phyloP scores from a whole-genome alignment of 2,888 invertebrate genomes.

The Pogonocherus hispidulus region DNA sequence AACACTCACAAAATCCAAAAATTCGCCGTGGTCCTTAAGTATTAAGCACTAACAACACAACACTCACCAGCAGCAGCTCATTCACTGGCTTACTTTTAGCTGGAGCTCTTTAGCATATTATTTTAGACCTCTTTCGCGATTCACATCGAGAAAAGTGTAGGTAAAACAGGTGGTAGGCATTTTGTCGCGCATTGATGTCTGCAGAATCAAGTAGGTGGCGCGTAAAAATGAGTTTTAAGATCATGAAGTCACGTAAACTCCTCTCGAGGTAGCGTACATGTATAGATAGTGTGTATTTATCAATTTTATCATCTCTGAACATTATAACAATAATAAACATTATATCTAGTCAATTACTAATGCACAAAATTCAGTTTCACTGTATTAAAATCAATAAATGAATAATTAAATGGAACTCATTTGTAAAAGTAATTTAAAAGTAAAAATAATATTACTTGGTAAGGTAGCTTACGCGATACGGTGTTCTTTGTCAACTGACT shows the following conservation, averaged over 20 bases:
- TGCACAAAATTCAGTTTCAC: no score
- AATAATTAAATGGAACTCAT: no score
- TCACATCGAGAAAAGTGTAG: slow-evolving; percentile 42
- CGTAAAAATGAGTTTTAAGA: background rate
- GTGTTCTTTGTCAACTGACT: no score
- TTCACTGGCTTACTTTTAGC: slow-evolving; percentile 57
- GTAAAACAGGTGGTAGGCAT: slow-evolving; percentile 52
- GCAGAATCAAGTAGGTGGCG: slow-evolving; percentile 23
- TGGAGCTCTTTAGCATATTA: slow-evolving; percentile 47
- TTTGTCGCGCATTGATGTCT: slow-evolving; percentile 23
- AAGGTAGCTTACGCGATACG: no score
- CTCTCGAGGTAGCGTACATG: background rate
- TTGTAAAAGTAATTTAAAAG: no score
- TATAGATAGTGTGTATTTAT: no score
- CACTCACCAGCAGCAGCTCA: slow-evolving; percentile 46
- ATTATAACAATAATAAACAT: no score
- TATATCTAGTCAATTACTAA: no score
- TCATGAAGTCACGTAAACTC: background rate
- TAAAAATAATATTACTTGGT: no score
- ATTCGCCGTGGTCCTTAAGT: slow-evolving; percentile 44
- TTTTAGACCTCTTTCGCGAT: slow-evolving; percentile 48
- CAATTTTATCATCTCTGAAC: no score
- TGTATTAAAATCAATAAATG: no score
- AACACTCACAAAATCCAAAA: slow-evolving; percentile 45
- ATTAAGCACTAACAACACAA: slow-evolving; percentile 50